A percentile compares a stretch with the other conserved stretches of the same genome.
Conservation (phyloP, 2,113 vertebrate species). For the Salvelinus namaycush region DNA sequence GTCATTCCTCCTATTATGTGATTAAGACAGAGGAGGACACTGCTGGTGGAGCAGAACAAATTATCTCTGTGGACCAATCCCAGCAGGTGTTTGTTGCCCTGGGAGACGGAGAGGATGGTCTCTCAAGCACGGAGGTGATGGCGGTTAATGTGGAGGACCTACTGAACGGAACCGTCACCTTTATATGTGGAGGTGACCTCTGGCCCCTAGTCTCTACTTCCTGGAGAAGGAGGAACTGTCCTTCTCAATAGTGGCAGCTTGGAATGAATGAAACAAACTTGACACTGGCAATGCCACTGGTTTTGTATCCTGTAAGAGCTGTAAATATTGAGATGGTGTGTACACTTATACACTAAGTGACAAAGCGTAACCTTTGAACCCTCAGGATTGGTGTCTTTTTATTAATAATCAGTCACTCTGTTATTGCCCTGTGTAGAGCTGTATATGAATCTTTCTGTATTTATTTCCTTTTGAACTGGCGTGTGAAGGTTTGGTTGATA, state of each 20-base stretch:
- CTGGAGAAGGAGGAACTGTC: too few species aligned
- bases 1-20: conserved; percentile 50
- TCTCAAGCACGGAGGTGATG: conserved; percentile 73
- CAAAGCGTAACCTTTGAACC: background rate
- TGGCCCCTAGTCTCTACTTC: background rate
- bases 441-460: too few species aligned
- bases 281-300: too few species aligned
- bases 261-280: too few species aligned
- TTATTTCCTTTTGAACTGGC: too few species aligned
- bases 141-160: conserved; percentile 83
- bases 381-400: background rate
- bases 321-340: background rate
- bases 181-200: conserved; percentile 75
- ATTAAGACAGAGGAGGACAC: conserved; percentile 60
- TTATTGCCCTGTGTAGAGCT: too few species aligned
- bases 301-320: too few species aligned
- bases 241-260: conserved; percentile 23
- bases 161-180: conserved; percentile 78
- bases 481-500: too few species aligned
- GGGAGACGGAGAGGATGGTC: conserved; percentile 61
- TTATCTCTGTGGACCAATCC: conserved; percentile 67
- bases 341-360: too few species aligned
- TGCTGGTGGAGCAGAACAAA: conserved; percentile 53
- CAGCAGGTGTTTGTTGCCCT: conserved; percentile 79
- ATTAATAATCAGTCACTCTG: too few species aligned